Base-by-base conservation (phyloP, 2,797 vertebrate species). In the Characodon lateralis region DNA sequence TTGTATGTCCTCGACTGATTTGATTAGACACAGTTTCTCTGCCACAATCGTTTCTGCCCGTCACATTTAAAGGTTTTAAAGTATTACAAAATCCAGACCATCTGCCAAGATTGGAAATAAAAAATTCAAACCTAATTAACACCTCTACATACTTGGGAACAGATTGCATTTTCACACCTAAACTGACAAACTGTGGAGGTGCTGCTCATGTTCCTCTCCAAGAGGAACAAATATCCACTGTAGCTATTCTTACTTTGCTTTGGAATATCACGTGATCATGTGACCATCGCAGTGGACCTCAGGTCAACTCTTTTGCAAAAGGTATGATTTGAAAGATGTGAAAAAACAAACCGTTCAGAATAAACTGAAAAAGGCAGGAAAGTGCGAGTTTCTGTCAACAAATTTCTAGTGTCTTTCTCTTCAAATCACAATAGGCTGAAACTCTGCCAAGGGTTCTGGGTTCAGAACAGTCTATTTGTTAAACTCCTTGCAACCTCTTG, bases 371-470 rank as follows among this genome's bases (percentile, higher is more conserved):
- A 71, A 70, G 65, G 1, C 58, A 8, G 5, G 58, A 50, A 6
- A 70, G 48, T 46, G 65, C 53, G 35, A 71, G 58, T 78, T 48
- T 20, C 75, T 74, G 58, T 76, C 39, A 69, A 31, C 48, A 61
- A 48, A 61, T 58, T 80, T 79, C 65, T 78, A 70, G 41, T 74
- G 51, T 78, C 71, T 73, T 71, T 82, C 48, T 71, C 53, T 72
- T 87, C 71, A 12, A 76, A 80, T 84, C 79, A 83, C 85, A 88
- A 80, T 85, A 43, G 24, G 61, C 71, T 46, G 68, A 77, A 72
- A 22, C 72, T 87, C 76, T 90, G 92, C 90, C 89, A 91, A 92
- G 87, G 74, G 82, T 72, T 91, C 85, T 90, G 88, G 82, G 71
- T 85, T 82, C 72, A 66, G 55, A 79, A 55, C 85, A 84, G 85